Base-by-base conservation (phyloP, 2,797 vertebrate genomes). In the Tokudaia tokunoshimensis region DNA sequence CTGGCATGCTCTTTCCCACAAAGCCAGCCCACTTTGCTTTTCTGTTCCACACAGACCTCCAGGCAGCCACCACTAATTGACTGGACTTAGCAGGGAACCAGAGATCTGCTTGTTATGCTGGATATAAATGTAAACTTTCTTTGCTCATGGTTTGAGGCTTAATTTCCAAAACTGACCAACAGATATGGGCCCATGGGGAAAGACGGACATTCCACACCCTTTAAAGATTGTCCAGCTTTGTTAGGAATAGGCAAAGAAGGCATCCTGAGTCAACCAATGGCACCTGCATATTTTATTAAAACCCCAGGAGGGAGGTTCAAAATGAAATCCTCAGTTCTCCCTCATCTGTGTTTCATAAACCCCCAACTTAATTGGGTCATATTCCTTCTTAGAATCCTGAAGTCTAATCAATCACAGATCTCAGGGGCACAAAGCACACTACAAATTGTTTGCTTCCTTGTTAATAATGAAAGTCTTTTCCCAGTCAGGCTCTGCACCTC, bases 101-200 rank as follows among this genome's bases (percentile, higher is more conserved):
- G 63, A 95, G 67, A 88, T 52, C 75, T 63, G 72, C 89, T 84
- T 95, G 86, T 90, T 74, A 37, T 84, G 8, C 79, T 92, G 19
- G n/a, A 92, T 84, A 37, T 74, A 96, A 96, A 96, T 89, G 92
- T 89, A 94, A 94, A 84, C 50, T 96, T 89, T 96, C 86, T 65
- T 89, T 92, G 80, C 59, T 95, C 91, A 70, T 92, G 96, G 86
- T 89, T 96, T 94, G 94, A 95, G 91, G 93, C 55, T 97, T 94
- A 13, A 67, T 96, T 97, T 96, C 87, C 87, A 92, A 88, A 74
- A 96, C 24, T 90, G 94, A 95, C 89, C 80, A 84, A 90, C n/a
- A 94, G 85, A 94, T 24, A 9, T 10, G 57, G 67, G 31, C 55
- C 80, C 83, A 22, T 9, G 50, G 94, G 76, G 59, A 92, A 79